phyloP scores from a whole-genome alignment of 2,888 invertebrate genomes.

The Tenthredo mesomela region DNA sequence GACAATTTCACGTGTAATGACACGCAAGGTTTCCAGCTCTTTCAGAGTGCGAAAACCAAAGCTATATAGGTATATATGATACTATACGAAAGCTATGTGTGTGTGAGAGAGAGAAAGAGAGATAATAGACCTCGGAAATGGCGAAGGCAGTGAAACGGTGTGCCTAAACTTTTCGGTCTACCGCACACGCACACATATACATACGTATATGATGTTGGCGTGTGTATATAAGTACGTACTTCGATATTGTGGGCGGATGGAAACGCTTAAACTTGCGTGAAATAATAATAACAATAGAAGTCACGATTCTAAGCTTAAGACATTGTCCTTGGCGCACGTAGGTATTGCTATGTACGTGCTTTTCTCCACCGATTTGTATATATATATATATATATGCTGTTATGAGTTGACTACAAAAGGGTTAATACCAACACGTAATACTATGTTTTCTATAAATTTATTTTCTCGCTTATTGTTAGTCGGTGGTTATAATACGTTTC shows the following conservation, averaged over 20 bases:
- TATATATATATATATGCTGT: neutral
- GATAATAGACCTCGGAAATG: neutral
- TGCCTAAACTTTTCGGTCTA: slow-evolving; percentile 40
- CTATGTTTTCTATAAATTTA: neutral
- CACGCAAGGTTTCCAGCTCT: neutral
- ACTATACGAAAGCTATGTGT: neutral
- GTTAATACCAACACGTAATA: neutral
- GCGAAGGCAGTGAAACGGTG: slow-evolving; percentile 1
- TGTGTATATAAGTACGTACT: neutral
- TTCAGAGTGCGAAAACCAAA: neutral
- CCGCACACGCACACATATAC: neutral
- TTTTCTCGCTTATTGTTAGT: neutral
- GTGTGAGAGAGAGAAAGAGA: neutral
- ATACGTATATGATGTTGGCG: neutral
- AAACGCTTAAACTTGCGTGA: neutral
- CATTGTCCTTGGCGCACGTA: neutral
- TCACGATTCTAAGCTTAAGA: neutral
- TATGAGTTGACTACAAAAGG: neutral
- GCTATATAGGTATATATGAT: neutral
- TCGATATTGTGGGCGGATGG: neutral
- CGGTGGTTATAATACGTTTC: neutral
- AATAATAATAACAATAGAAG: neutral
- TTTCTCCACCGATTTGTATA: neutral
- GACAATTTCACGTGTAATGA: slow-evolving; percentile 10
- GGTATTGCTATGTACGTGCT: neutral